Conservation (phyloP, 1,140 invertebrate genomes). For the Augochlora pura region DNA sequence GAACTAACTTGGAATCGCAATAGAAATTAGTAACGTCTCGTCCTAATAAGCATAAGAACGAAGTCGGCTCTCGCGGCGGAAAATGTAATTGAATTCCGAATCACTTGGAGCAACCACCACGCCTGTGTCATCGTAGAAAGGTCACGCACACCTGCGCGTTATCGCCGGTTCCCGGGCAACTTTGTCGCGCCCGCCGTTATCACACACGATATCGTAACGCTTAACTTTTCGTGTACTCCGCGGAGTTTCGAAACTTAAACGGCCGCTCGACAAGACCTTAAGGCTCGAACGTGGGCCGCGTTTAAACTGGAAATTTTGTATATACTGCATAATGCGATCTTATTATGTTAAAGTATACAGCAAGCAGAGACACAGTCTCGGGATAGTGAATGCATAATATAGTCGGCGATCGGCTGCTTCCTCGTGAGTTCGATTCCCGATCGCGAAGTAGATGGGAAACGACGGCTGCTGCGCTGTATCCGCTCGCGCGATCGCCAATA, state of each 20-base stretch:
- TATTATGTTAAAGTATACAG: slow-evolving; percentile 78
- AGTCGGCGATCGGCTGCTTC: slow-evolving; percentile 34
- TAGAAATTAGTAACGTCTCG: no score
- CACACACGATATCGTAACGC: slow-evolving; percentile 18
- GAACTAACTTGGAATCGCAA: no score
- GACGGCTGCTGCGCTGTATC: slow-evolving; percentile 41
- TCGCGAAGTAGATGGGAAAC: slow-evolving; percentile 34
- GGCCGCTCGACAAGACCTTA: slow-evolving; percentile 50
- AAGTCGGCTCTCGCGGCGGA: no score
- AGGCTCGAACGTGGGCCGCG: slow-evolving; percentile 58
- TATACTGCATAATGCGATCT: slow-evolving; percentile 74
- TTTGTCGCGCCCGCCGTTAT: background rate
- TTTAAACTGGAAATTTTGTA: slow-evolving; percentile 73
- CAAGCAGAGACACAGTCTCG: slow-evolving; percentile 50
- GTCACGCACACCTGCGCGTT: background rate
- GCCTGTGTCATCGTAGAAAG: no score
- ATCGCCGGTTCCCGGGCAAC: background rate
- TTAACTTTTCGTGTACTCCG: slow-evolving; percentile 43
- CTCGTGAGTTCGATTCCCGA: slow-evolving; percentile 18
- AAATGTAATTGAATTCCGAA: no score
- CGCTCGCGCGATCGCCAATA: slow-evolving; percentile 20
- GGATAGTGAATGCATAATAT: slow-evolving; percentile 74
- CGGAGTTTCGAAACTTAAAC: slow-evolving; percentile 50
- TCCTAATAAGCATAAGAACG: no score
- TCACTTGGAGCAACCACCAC: no score